Base-by-base conservation (phyloP, 2,113 vertebrate genomes). In the Tetraodon nigroviridis region DNA sequence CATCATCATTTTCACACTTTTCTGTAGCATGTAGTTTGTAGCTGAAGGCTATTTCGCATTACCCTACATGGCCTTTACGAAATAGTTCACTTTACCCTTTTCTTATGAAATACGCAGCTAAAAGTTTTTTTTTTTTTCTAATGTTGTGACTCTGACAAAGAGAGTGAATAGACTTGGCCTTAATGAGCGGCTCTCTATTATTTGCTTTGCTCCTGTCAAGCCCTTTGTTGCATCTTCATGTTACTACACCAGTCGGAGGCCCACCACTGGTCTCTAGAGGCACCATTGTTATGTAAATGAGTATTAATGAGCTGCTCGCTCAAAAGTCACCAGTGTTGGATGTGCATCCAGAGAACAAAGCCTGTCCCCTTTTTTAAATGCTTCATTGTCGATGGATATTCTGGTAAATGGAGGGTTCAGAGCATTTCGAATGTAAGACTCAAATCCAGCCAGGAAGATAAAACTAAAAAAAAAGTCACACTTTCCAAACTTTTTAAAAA, bases 231-330 rank as follows among this genome's bases (percentile, higher is more conserved):
- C 58, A 57, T 53, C 62, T 72, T 67, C 60, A 58, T 71, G 73
- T 56, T 22, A 58, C 68, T 24, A 62, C 76, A 79, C 67, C 51
- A 67, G 51, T 76, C 76, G 78, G 68, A 63, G 62, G 21, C 61
- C 70, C 72, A 79, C 76, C 71, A 74, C 58, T 47, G 16, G 61
- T 42, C 77, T 68, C 81, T 69, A 67, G 54, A 62, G 79, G 62
- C 41, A 70, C 32, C 17, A 73, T 84, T 85, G 75, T 84, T 71
- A 80, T 78, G 75, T 64, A 76, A 82, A 87, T 84, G 57, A 19
- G 22, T 68, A 79, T 74, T 79, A 84, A 79, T 84, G 76, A 80
- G 76, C 65, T 75, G 78, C 65, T 75, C 73, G 65, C 67, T 63
- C 63, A 44, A 44, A 17, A 44, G 70, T 51, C 57, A 62, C 61